Percentiles rank a stretch among this genome's conserved stretches.
phyloP scores from a whole-genome alignment of 2,888 invertebrate genomes.

The Phyllotreta striolata region DNA sequence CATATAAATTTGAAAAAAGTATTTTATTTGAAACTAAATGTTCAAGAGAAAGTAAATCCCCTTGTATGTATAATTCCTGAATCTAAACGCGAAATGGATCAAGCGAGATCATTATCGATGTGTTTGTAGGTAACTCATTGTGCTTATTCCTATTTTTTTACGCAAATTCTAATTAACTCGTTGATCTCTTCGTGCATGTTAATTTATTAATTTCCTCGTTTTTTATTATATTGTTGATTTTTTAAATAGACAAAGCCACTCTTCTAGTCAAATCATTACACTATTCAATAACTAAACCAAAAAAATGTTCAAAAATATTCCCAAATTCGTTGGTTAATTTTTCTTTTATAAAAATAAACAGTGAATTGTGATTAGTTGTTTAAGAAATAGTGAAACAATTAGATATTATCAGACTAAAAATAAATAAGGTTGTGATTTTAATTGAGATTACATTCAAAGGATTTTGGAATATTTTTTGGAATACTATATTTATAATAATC shows the following conservation, averaged over 20 bases:
- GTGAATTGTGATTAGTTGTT: neutral
- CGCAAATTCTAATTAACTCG: constrained; percentile 20
- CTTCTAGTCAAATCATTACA: constrained; percentile 42
- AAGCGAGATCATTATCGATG: no score
- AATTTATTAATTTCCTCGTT: constrained; percentile 34
- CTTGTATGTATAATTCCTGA: constrained; percentile 6
- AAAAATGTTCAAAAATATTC: constrained; percentile 11
- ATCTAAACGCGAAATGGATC: constrained; percentile 31
- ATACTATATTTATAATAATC: constrained; percentile 39
- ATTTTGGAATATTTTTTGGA: constrained; percentile 9
- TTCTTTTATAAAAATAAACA: no score
- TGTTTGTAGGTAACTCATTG: no score
- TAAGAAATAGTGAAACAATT: neutral
- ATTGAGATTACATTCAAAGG: neutral
- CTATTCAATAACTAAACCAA: constrained; percentile 37
- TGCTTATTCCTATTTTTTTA: constrained; percentile 31
- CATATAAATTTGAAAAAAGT: neutral
- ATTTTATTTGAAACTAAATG: neutral
- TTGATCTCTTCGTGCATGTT: constrained; percentile 34
- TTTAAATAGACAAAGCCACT: constrained; percentile 38
- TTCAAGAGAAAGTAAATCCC: no score
- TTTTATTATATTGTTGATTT: constrained; percentile 41
- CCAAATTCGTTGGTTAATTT: neutral
- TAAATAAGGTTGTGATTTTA: neutral
- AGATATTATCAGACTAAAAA: neutral